phyloP scores from a whole-genome alignment of 2,797 vertebrate genomes.

The Euphonia xanthogaster region DNA sequence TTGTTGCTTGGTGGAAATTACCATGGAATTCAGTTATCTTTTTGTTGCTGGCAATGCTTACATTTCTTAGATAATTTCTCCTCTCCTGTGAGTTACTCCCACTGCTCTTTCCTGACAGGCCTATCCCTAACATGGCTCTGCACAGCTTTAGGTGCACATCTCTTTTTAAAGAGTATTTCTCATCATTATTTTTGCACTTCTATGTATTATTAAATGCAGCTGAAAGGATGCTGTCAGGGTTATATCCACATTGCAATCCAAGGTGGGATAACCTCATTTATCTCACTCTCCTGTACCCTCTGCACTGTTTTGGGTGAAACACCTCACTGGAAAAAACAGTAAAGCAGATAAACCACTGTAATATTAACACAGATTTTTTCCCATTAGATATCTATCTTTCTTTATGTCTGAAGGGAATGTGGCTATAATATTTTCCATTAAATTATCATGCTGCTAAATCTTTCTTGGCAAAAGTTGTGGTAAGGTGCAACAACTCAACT shows the following conservation, averaged over 20 bases:
- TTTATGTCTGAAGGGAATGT: constrained; percentile 11
- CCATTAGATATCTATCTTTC: background rate
- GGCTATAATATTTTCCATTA: constrained; percentile 28
- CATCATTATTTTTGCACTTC: background rate
- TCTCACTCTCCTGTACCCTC: background rate
- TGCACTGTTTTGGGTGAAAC: background rate
- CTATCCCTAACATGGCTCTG: background rate
- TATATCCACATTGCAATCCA: background rate
- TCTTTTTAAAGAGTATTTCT: background rate
- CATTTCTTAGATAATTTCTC: background rate
- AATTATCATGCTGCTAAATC: background rate
- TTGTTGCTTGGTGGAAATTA: constrained; percentile 6
- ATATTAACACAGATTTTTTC: background rate
- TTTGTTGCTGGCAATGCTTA: background rate
- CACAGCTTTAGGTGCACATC: background rate
- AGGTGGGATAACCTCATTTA: background rate
- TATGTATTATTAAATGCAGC: background rate
- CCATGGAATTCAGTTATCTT: constrained; percentile 2
- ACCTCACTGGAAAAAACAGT: background rate
- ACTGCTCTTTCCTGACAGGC: background rate
- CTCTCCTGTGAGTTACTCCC: background rate
- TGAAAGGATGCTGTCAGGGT: background rate
- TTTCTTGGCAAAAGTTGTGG: background rate
- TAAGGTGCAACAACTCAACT: constrained; percentile 5
- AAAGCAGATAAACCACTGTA: background rate